A percentile compares a stretch with the other conserved stretches of the same genome.
Conservation (phyloP, 2,888 invertebrate genomes). For the Drosophila fulvimacula region DNA sequence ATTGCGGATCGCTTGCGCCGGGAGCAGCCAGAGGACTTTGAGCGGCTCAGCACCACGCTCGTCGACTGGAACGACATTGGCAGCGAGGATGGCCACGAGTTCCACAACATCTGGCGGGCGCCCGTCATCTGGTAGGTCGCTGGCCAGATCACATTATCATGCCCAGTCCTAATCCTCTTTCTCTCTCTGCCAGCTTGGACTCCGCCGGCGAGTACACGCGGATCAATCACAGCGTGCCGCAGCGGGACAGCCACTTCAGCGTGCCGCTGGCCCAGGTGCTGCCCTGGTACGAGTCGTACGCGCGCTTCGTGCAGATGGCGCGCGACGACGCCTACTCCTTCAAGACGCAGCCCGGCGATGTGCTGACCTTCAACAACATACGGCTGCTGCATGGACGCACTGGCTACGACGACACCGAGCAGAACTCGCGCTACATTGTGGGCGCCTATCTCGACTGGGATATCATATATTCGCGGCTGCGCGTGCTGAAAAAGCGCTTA, state of each 20-base stretch:
- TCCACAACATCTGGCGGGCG: slow-evolving; percentile 87
- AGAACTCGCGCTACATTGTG: slow-evolving; percentile 87
- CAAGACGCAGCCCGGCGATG: slow-evolving; percentile 88
- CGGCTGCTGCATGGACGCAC: slow-evolving; percentile 90
- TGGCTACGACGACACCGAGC: slow-evolving; percentile 87
- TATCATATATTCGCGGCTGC: slow-evolving; percentile 88
- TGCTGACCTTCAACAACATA: slow-evolving; percentile 90
- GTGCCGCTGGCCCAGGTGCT: slow-evolving; percentile 87
- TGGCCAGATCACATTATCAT: neutral
- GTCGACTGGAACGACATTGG: slow-evolving; percentile 92
- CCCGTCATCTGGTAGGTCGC: slow-evolving; percentile 87
- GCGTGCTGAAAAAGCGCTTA: slow-evolving; percentile 76
- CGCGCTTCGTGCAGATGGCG: slow-evolving; percentile 87
- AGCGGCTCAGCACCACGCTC: slow-evolving; percentile 86
- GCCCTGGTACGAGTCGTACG: slow-evolving; percentile 89
- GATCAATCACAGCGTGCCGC: slow-evolving; percentile 91
- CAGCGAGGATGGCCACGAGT: slow-evolving; percentile 87
- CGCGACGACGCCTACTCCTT: slow-evolving; percentile 88
- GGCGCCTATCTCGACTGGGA: slow-evolving; percentile 93
- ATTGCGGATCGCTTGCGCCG: slow-evolving; percentile 87
- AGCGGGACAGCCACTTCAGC: slow-evolving; percentile 89
- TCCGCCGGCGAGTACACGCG: slow-evolving; percentile 86
- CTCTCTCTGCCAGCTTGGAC: slow-evolving; percentile 68
- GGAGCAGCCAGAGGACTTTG: slow-evolving; percentile 86
- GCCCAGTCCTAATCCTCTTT: neutral